A percentile compares a stretch with the other conserved stretches of the same genome.
phyloP scores from a whole-genome alignment of 2,113 vertebrate genomes.

The Peromyscus maniculatus region DNA sequence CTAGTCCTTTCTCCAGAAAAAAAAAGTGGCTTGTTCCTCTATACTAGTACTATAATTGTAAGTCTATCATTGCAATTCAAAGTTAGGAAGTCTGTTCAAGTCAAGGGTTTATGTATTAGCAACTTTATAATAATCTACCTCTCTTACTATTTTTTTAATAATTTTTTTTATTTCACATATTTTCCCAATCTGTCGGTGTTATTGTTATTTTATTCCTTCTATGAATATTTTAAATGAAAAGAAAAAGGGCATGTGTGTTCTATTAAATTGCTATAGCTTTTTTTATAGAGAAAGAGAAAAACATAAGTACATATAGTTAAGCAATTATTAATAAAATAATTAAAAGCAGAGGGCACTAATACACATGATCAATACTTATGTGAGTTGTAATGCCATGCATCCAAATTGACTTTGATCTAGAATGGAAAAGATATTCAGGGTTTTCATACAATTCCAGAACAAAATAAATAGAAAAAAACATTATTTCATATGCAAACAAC shows the following conservation, averaged over 20 bases:
- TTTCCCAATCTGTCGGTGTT: not conserved
- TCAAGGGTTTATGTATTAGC: not conserved
- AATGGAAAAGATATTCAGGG: not conserved
- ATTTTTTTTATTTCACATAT: not conserved
- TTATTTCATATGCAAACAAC: not conserved
- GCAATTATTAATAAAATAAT: not conserved
- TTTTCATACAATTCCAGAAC: not conserved
- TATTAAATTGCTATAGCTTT: too few relatives aligned
- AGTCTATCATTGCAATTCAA: not conserved
- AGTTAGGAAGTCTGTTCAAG: not conserved
- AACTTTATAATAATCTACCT: not conserved
- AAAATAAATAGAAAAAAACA: not conserved
- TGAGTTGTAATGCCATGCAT: not conserved
- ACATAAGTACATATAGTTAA: too few relatives aligned
- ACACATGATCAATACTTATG: not conserved
- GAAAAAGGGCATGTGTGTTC: too few relatives aligned
- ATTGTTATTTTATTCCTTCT: not conserved
- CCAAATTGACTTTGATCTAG: not conserved
- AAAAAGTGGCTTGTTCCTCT: not conserved
- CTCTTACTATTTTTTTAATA: not conserved
- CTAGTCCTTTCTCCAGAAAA: not conserved
- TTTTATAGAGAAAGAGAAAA: too few relatives aligned
- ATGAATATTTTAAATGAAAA: not conserved
- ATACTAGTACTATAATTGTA: not conserved
- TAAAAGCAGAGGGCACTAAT: not conserved